These are phyloP conservation scores for Hyperoplus immaculatus DNA, from an alignment of 2,797 vertebrate species.

Conservation along the genomic window DNA sequence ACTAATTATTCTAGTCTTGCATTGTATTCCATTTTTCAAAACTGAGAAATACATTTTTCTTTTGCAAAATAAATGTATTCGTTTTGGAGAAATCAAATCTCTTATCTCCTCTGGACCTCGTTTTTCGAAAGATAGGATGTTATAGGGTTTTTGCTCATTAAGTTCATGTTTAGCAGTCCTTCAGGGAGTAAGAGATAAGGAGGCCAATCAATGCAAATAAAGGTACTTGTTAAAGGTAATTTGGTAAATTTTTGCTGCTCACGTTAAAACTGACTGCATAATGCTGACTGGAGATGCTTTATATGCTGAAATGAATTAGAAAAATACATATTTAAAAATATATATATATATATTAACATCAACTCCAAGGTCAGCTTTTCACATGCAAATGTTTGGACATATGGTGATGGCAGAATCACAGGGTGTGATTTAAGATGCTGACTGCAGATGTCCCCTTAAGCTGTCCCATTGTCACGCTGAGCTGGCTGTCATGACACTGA, in stretches of 20 bases:
- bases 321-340: not conserved
- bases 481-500: conserved; percentile 58
- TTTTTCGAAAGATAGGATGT: conserved; percentile 30
- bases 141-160: conserved; percentile 17
- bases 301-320: not conserved
- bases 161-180: conserved; percentile 18
- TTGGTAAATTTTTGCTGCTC: conserved; percentile 1
- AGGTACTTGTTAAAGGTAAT: conserved; percentile 33
- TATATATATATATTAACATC: not conserved
- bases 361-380: not conserved
- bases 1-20: not conserved
- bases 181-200: conserved; percentile 21
- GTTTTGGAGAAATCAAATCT: no score
- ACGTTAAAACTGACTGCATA: not conserved
- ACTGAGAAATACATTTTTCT: not conserved
- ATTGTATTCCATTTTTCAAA: not conserved
- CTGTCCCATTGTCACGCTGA: conserved; percentile 65
- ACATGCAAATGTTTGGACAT: conserved; percentile 28
- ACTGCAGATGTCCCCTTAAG: conserved; percentile 52
- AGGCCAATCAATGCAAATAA: conserved; percentile 22
- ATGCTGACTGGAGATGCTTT: conserved; percentile 6
- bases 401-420: conserved; percentile 37
- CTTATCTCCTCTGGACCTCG: not conserved
- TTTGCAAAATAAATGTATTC: not conserved
- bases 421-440: conserved; percentile 49